Conservation (phyloP, 2,888 invertebrate species). For the Colletes collaris region DNA sequence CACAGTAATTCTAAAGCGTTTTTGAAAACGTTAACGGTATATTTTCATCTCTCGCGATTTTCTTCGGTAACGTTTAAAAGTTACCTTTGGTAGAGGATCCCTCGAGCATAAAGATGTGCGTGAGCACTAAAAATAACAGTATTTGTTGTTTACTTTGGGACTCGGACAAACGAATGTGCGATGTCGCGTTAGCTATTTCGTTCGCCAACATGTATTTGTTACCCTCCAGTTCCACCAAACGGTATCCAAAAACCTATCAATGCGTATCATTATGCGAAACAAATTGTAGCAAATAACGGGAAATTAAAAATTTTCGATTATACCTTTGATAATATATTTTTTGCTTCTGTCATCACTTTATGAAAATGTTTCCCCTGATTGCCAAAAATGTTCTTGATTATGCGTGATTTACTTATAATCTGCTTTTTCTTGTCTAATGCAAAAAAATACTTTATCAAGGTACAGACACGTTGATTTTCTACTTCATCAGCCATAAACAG, state of each 20-base stretch:
- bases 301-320: background rate
- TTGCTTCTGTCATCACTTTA: conserved; percentile 61
- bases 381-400: conserved; percentile 68
- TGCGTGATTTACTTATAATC: conserved; percentile 63
- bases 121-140: conserved; percentile 83
- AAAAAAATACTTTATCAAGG: conserved; percentile 73
- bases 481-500: conserved; percentile 40
- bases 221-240: conserved; percentile 82
- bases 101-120: conserved; percentile 85
- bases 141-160: conserved; percentile 81
- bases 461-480: conserved; percentile 61
- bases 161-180: conserved; percentile 66
- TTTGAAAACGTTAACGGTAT: background rate
- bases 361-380: conserved; percentile 63
- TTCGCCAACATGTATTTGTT: conserved; percentile 76
- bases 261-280: background rate
- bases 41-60: too few relatives aligned
- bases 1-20: conserved; percentile 84
- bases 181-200: conserved; percentile 59
- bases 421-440: conserved; percentile 64
- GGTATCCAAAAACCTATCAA: conserved; percentile 84
- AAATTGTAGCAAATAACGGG: background rate
- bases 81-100: conserved; percentile 84
- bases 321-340: conserved; percentile 68
- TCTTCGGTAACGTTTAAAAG: background rate